These are phyloP conservation scores for Psilopsiagon aurifrons DNA, from an alignment of 2,113 vertebrate species.

Conservation along the genomic window DNA sequence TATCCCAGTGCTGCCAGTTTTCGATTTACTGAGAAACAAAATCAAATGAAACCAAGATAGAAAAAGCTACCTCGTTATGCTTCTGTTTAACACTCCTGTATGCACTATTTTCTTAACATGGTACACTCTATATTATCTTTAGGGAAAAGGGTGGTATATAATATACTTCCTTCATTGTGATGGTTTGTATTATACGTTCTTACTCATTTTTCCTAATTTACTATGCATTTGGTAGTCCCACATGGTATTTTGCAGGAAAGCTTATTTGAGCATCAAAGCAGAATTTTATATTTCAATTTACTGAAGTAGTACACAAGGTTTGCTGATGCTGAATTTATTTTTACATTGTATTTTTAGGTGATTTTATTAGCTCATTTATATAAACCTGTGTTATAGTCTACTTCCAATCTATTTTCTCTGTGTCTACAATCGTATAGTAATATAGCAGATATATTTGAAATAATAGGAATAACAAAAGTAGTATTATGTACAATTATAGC, in stretches of 20 bases:
- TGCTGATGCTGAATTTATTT: background rate
- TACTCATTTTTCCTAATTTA: background rate
- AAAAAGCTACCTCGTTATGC: background rate
- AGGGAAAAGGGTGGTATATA: background rate
- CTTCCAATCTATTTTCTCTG: conserved; percentile 6
- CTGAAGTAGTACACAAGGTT: background rate
- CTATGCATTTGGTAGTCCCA: background rate
- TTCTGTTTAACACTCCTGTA: background rate
- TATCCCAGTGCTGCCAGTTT: background rate
- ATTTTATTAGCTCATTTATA: conserved; percentile 32
- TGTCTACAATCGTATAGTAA: background rate
- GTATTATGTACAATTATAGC: conserved; percentile 19
- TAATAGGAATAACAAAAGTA: conserved; percentile 32
- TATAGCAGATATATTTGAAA: background rate
- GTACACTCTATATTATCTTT: background rate
- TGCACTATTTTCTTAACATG: background rate
- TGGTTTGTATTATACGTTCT: background rate
- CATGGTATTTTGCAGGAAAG: background rate
- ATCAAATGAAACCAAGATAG: background rate
- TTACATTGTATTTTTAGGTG: background rate
- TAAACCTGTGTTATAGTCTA: background rate
- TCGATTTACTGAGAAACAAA: background rate
- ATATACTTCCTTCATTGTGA: background rate
- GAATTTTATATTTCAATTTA: background rate
- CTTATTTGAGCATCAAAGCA: conserved; percentile 4